Base-by-base conservation (phyloP, 2,888 invertebrate species). In the Lysandra coridon region DNA sequence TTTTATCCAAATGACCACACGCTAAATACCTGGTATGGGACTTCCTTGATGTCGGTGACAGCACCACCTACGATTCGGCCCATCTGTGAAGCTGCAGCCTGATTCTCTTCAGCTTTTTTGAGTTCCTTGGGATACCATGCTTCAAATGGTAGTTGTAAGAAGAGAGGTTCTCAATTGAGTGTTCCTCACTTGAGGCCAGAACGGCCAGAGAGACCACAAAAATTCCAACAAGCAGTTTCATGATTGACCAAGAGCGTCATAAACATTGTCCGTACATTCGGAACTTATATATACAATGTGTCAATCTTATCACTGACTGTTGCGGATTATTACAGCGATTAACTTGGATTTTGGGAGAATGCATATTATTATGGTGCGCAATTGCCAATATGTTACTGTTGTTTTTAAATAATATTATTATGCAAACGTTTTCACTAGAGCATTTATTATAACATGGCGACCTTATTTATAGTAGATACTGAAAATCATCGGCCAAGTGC, bases 21-120 rank as follows among this genome's bases (percentile, higher is more conserved):
- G 23, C 12, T 64, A 30, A 2, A 1, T 83, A 91, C 91, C 87
- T 91, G 91, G 82, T 90, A 91, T 4, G 91, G 91, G 30, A 85
- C 83, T 53, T 84, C 23, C 2, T 85, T 79, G 60, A 91, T 88
- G 76, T 88, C 83, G 33, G 85, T 82, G 4, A 83, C 2, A 3
- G 82, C 80, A 78, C 91, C 91, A 60, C 90, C 90, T 4, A 89
- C 88, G 64, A 91, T 91, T 81, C 88, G 86, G 17, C 73, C 73
- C 17, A 81, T 5, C 75, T 23, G 33, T 37, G 74, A 53, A 77
- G 74, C 10, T 57, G 53, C 44, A 30, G 30, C 33, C 33, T 69
- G 69, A 5, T 14, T 1, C 69, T 87, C 85, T 82, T 89, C 89
- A 33, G 82, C 80, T 33, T 80, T 82, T 80, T 84, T 88, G 53